These are phyloP conservation scores for Helostoma temminkii DNA, from an alignment of 2,797 vertebrate genomes.

Conservation along the genomic window DNA sequence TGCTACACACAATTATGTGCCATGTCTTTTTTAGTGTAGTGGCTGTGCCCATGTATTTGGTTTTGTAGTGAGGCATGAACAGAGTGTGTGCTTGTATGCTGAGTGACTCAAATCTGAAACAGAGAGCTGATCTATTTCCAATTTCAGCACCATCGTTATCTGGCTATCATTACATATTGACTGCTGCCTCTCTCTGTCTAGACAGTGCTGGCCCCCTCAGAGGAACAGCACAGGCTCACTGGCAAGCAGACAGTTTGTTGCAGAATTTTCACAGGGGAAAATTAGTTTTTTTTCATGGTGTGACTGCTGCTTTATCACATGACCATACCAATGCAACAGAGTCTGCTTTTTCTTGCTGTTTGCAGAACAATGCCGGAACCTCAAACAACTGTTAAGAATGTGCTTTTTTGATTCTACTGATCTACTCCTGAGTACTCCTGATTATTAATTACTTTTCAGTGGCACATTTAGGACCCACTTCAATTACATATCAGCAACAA, in stretches of 20 bases:
- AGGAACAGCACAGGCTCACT: not conserved
- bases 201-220: not conserved
- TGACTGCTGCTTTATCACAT: constrained; percentile 4
- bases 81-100: not conserved
- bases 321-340: not conserved
- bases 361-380: not conserved
- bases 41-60: not conserved
- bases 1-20: too few relatives aligned
- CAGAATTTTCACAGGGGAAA: not conserved
- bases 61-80: not conserved
- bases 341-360: not conserved
- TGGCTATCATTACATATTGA: constrained; percentile 40
- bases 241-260: not conserved
- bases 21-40: constrained; percentile 1
- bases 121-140: constrained; percentile 21
- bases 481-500: too few relatives aligned
- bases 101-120: constrained; percentile 14
- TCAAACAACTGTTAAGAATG: too few relatives aligned
- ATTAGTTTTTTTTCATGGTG: not conserved
- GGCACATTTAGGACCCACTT: not conserved
- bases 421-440: too few relatives aligned
- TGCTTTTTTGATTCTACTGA: not conserved
- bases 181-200: constrained; percentile 22
- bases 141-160: constrained; percentile 33
- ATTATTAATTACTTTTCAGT: too few relatives aligned